These are phyloP conservation scores for Parnassius glacialis DNA, from an alignment of 2,888 invertebrate genomes.

Conservation along the genomic window DNA sequence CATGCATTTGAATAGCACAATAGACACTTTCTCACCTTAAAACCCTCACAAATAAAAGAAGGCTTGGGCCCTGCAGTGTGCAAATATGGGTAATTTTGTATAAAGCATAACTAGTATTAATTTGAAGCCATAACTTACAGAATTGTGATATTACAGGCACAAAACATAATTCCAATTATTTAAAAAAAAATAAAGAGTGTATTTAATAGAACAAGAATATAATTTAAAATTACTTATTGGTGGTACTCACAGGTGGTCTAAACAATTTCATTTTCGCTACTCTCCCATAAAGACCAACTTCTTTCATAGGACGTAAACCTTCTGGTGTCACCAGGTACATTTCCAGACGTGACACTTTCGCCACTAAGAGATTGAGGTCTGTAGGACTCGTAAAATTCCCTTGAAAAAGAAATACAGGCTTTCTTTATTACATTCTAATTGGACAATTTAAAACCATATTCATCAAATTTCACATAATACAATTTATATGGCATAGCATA, in stretches of 20 bases:
- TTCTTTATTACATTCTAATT: neutral
- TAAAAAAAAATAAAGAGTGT: neutral
- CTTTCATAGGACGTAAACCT: conserved; percentile 95
- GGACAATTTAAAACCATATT: too few relatives aligned
- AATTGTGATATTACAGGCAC: too few relatives aligned
- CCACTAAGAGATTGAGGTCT: conserved; percentile 96
- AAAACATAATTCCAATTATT: too few relatives aligned
- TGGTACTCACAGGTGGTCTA: conserved; percentile 87
- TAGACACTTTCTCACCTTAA: too few relatives aligned
- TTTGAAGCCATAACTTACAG: too few relatives aligned
- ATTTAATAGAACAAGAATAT: neutral
- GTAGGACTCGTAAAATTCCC: conserved; percentile 97
- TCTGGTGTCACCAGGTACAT: conserved; percentile 98
- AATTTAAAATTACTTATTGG: neutral
- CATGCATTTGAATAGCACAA: too few relatives aligned
- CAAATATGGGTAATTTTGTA: too few relatives aligned
- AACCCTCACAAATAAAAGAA: too few relatives aligned
- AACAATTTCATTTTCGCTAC: conserved; percentile 97
- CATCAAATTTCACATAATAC: too few relatives aligned
- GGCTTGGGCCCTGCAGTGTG: too few relatives aligned
- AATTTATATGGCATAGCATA: too few relatives aligned
- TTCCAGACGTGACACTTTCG: conserved; percentile 96
- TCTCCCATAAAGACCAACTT: conserved; percentile 96
- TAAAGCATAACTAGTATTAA: too few relatives aligned
- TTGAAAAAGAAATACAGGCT: conserved; percentile 52